These are phyloP conservation scores for Gymnodraco acuticeps DNA, from an alignment of 2,797 vertebrate genomes.

Conservation along the genomic window DNA sequence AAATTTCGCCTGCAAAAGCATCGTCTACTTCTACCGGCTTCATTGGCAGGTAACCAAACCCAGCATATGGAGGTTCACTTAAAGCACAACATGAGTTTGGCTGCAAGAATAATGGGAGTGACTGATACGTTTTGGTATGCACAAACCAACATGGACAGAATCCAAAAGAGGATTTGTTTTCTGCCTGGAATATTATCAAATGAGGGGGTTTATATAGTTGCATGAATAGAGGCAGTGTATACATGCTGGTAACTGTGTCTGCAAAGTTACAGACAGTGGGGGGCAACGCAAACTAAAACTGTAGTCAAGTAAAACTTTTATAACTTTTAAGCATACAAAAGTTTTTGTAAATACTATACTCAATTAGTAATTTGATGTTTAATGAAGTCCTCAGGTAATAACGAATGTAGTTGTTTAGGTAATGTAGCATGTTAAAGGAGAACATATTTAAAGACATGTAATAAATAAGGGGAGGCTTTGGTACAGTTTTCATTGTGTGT, in stretches of 20 bases:
- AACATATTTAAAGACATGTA: too few relatives aligned
- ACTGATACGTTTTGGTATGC: constrained; percentile 46
- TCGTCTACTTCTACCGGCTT: constrained; percentile 10
- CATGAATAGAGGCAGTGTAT: constrained; percentile 11
- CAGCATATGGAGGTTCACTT: constrained; percentile 50
- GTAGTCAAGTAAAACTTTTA: too few relatives aligned
- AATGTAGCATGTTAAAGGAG: too few relatives aligned
- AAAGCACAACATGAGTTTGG: constrained; percentile 65
- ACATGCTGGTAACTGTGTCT: constrained; percentile 24
- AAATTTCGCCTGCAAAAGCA: constrained; percentile 23
- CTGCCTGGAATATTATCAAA: constrained; percentile 28
- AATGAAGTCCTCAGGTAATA: too few relatives aligned
- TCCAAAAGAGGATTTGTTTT: constrained; percentile 57
- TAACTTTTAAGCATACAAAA: too few relatives aligned
- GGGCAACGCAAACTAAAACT: too few relatives aligned
- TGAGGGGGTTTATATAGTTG: constrained; percentile 15
- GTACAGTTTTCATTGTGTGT: too few relatives aligned
- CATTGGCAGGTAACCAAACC: constrained; percentile 46
- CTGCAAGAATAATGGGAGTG: constrained; percentile 58
- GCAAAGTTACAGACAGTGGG: constrained; percentile 9
- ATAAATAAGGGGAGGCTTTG: too few relatives aligned
- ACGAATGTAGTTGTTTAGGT: too few relatives aligned
- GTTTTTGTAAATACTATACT: too few relatives aligned
- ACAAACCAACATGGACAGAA: constrained; percentile 36
- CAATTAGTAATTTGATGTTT: too few relatives aligned